phyloP scores from a whole-genome alignment of 1,140 invertebrate genomes.

The Platyscapa corneri region DNA sequence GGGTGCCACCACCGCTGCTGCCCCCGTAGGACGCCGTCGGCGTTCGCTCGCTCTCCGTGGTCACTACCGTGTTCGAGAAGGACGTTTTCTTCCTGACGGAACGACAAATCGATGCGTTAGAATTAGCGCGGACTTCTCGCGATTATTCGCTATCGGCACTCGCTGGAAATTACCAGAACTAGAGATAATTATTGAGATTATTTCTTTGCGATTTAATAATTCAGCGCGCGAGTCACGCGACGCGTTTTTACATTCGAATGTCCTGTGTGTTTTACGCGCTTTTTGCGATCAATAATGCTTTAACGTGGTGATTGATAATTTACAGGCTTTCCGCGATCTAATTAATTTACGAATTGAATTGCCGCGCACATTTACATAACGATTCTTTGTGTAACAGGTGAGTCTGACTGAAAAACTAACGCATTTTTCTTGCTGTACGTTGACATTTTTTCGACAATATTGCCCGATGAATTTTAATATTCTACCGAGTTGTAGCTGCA shows the following conservation, averaged over 20 bases:
- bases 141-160: background rate
- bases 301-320: background rate
- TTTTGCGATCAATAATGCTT: background rate
- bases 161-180: too few species aligned
- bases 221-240: too few species aligned
- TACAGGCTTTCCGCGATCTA: background rate
- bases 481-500: background rate
- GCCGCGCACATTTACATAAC: background rate
- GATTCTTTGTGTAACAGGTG: background rate
- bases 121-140: too few species aligned
- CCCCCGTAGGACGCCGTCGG: conserved; percentile 48
- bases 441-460: too few species aligned
- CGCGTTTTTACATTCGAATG: background rate
- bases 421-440: background rate
- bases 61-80: conserved; percentile 62
- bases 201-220: too few species aligned
- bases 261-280: background rate
- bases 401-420: background rate
- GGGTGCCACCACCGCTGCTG: conserved; percentile 34
- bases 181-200: too few species aligned
- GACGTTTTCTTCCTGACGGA: conserved; percentile 67
- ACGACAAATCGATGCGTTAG: background rate
- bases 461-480: background rate
- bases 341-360: background rate
- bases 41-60: conserved; percentile 61